These are phyloP conservation scores for Daphoenositta chrysoptera DNA, from an alignment of 2,113 vertebrate species.

Conservation along the genomic window DNA sequence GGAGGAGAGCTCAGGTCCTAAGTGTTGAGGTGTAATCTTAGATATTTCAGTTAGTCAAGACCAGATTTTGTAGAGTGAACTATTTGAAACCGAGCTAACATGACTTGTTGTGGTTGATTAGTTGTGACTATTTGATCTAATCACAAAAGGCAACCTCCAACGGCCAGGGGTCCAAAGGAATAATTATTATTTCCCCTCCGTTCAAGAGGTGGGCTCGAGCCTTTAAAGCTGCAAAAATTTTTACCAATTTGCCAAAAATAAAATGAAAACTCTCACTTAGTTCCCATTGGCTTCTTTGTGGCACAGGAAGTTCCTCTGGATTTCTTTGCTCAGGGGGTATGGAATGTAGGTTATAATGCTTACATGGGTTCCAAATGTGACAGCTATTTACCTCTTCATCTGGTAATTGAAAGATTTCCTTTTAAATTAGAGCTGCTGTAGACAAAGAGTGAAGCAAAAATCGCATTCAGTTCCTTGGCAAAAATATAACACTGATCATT, in stretches of 20 bases:
- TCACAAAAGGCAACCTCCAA: not conserved
- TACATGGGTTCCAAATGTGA: conserved; percentile 33
- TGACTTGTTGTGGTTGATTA: not conserved
- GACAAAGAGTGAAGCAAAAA: conserved; percentile 16
- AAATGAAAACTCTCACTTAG: not conserved
- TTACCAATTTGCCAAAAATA: not conserved
- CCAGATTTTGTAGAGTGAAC: not conserved
- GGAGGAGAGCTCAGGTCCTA: not conserved
- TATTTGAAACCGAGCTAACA: not conserved
- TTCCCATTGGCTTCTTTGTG: not conserved
- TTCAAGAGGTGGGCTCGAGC: not conserved
- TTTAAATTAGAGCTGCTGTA: conserved; percentile 34
- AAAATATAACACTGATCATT: not conserved
- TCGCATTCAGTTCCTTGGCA: not conserved
- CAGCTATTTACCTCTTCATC: conserved; percentile 65
- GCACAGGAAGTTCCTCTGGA: not conserved
- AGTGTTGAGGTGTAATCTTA: not conserved
- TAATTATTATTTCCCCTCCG: not conserved
- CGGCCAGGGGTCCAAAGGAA: not conserved
- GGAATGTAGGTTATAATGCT: conserved; percentile 43
- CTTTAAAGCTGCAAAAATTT: not conserved
- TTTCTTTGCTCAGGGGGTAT: conserved; percentile 23
- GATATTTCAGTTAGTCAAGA: not conserved
- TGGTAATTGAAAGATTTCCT: conserved; percentile 48
- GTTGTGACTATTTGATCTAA: not conserved